Evolutionary conservation across 30 jellyfish, hydroid and myxozoan genomes (phyloP).

Genomic region (Turritopsis dohrnii): DNA sequence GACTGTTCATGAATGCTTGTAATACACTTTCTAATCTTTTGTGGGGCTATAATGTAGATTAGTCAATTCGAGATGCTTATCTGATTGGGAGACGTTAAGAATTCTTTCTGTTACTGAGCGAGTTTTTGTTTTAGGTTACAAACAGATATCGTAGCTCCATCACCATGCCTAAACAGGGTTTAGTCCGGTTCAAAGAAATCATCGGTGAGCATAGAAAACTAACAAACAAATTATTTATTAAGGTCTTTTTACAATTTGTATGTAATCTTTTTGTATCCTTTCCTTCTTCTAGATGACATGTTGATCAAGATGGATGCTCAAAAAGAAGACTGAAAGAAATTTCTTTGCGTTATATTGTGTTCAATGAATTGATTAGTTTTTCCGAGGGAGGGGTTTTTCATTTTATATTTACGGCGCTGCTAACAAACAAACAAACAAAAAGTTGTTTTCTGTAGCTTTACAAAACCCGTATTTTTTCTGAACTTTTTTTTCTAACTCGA

Average conservation of each 20-base stretch:
- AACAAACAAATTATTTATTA: too few species aligned
- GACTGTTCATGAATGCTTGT: too few species aligned
- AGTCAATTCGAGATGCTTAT: too few species aligned
- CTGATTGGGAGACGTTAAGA: too few species aligned
- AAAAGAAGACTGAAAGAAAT: background rate
- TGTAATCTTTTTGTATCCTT: too few species aligned
- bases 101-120: too few species aligned
- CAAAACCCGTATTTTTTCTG: background rate
- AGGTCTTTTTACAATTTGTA: background rate
- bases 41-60: too few species aligned
- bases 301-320: background rate
- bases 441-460: too few species aligned
- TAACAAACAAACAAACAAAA: too few species aligned
- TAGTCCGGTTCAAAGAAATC: slow-evolving; percentile 64
- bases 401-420: background rate
- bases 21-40: too few species aligned
- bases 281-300: background rate
- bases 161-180: slow-evolving; percentile 98
- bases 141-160: slow-evolving; percentile 92
- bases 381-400: background rate
- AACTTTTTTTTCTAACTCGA: background rate
- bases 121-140: slow-evolving; percentile 81
- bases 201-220: slow-evolving; percentile 58
- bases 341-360: background rate
- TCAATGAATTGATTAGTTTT: background rate